Percentiles rank a stretch among this genome's conserved stretches.
phyloP scores from a whole-genome alignment of 2,797 vertebrate species.

The Chrysolophus pictus region DNA sequence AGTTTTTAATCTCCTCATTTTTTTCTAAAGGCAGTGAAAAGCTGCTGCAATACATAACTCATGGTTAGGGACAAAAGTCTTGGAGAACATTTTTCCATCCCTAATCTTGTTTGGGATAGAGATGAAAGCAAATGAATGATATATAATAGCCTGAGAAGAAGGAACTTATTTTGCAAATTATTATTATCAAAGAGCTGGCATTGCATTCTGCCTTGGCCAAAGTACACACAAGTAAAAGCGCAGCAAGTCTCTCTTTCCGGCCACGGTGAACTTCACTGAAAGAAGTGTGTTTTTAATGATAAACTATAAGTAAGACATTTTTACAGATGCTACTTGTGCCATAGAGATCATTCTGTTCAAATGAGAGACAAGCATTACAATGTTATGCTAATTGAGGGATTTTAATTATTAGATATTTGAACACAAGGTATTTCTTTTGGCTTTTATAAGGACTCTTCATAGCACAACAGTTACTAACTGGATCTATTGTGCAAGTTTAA shows the following conservation, averaged over 20 bases:
- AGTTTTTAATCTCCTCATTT: neutral
- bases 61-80: neutral
- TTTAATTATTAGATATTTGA: neutral
- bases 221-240: neutral
- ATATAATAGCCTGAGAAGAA: conserved; percentile 4
- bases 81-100: neutral
- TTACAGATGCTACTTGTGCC: neutral
- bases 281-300: neutral
- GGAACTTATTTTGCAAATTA: neutral
- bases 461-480: neutral
- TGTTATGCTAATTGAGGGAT: neutral
- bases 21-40: conserved; percentile 5
- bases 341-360: neutral
- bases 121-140: conserved; percentile 25
- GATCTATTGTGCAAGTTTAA: neutral
- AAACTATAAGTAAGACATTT: neutral
- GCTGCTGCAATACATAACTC: neutral
- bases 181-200: conserved; percentile 6
- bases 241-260: neutral
- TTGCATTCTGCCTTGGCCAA: neutral
- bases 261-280: neutral
- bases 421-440: neutral
- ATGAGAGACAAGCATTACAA: neutral
- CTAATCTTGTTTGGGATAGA: neutral
- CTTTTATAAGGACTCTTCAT: neutral